Conservation (phyloP, 2,797 vertebrate species). For the Anguilla anguilla region DNA sequence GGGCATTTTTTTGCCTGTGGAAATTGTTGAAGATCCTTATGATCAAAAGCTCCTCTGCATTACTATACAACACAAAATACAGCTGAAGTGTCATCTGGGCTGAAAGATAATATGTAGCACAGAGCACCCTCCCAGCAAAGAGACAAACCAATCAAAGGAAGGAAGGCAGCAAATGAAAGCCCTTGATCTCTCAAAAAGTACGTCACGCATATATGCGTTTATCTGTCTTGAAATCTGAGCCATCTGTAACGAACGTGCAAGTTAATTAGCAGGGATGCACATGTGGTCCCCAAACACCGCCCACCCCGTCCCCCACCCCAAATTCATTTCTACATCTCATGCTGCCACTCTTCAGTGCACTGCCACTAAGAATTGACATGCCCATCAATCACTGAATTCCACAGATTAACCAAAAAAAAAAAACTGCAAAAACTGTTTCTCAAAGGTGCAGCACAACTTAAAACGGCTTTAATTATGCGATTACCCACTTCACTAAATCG, state of each 20-base stretch:
- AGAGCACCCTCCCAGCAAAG: conserved; percentile 1
- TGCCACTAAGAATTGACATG: conserved; percentile 56
- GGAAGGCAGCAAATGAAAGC: neutral
- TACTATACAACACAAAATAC: conserved; percentile 3
- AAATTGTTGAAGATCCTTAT: conserved; percentile 17
- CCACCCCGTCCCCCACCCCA: conserved; percentile 36
- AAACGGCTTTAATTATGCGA: conserved; percentile 54
- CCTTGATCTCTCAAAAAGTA: conserved; percentile 20
- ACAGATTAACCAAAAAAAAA: conserved; percentile 38
- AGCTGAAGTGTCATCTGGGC: conserved; percentile 25
- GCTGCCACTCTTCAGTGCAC: conserved; percentile 57
- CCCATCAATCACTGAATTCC: conserved; percentile 54
- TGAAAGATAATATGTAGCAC: conserved; percentile 20
- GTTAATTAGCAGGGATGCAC: conserved; percentile 28
- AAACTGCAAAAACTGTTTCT: conserved; percentile 38
- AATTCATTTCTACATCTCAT: conserved; percentile 4
- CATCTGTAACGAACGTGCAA: conserved; percentile 3
- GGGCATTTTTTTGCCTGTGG: conserved; percentile 22
- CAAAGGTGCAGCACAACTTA: conserved; percentile 41
- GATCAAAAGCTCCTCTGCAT: conserved; percentile 26
- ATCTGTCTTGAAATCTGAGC: conserved; percentile 9
- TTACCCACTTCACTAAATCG: conserved; percentile 56
- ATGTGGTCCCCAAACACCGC: neutral
- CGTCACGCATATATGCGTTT: neutral
- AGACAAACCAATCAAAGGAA: neutral